Evolutionary conservation across 2,888 invertebrate genomes (phyloP), one percentile per base, ranked within the genome.

Genomic region (Pterostichus madidus): DNA sequence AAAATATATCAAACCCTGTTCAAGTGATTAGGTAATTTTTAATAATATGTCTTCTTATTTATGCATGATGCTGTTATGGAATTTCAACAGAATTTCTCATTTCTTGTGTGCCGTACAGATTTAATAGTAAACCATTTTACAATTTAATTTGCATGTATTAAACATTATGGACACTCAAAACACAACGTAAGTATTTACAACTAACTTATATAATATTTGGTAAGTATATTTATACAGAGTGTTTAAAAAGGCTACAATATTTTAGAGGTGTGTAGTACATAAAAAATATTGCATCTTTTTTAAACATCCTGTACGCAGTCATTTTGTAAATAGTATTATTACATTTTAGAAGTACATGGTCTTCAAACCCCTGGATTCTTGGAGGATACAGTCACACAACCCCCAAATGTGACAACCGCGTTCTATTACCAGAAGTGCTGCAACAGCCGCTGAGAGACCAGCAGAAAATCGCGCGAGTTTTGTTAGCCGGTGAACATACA

Each of bases 401-500:
- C 0, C 89, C 89, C 8, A 88, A 88, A 64, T 92, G 92, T 86
- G 93, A 93, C 86, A 83, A 84, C 8, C 86, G 85, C 35, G 87
- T 87, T 17, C 87, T 90, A 44, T 89, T 90, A 46, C 90, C 91
- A 56, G 86, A 87, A 7, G 86, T 87, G 64, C 86, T 93, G 39
- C 86, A 90, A 5, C 87, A 90, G 64, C 92, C 93, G 2, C 87
- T 93, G 75, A 88, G 87, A 32, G 79, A 84, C 49, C 87, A 87
- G 84, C 85, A 88, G 68, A 86, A 85, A 85, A 84, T 85, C 80
- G 93, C 93, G 7, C 88, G 91, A 81, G 87, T 94, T 80, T 87
- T 93, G 84, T 90, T 94, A 79, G 94, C 94, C 77, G 94, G 94
- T 24, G 94, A 94, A 89, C 94, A 93, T 4, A 91, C 92, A 13